Percentiles rank a stretch among this genome's conserved stretches.
phyloP scores from a whole-genome alignment of 2,113 vertebrate genomes.

The Chelonoidis abingdonii region DNA sequence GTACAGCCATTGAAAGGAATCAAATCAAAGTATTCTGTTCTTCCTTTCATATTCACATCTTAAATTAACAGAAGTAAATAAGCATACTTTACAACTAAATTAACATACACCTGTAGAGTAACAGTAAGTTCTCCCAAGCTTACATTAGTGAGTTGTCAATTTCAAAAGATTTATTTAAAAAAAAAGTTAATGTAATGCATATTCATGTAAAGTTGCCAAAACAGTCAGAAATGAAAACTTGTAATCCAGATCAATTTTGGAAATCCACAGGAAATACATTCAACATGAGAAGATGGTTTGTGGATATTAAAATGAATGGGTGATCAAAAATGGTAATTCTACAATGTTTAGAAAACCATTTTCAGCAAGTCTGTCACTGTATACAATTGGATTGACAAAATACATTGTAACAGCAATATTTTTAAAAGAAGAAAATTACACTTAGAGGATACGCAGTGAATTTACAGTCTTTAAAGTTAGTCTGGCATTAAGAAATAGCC shows the following conservation, averaged over 20 bases:
- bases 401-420: neutral
- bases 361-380: constrained; percentile 45
- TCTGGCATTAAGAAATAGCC: constrained; percentile 28
- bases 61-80: constrained; percentile 29
- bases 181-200: constrained; percentile 44
- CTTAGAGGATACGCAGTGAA: neutral
- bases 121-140: constrained; percentile 37
- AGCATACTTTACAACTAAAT: neutral
- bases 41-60: constrained; percentile 33
- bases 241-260: constrained; percentile 32
- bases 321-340: constrained; percentile 31
- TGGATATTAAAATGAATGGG: neutral
- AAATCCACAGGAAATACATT: constrained; percentile 36
- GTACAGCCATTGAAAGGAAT: constrained; percentile 9
- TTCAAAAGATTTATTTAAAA: constrained; percentile 39
- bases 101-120: constrained; percentile 11
- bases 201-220: constrained; percentile 39
- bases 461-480: constrained; percentile 16
- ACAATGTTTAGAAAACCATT: constrained; percentile 29
- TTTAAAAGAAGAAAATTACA: constrained; percentile 20
- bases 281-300: neutral
- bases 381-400: constrained; percentile 54
- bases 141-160: constrained; percentile 47
- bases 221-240: constrained; percentile 45
- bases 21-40: constrained; percentile 15